A percentile compares a stretch with the other conserved stretches of the same genome.
These are phyloP conservation scores for Atractosteus spatula DNA, from an alignment of 2,113 vertebrate genomes.

Conservation along the genomic window DNA sequence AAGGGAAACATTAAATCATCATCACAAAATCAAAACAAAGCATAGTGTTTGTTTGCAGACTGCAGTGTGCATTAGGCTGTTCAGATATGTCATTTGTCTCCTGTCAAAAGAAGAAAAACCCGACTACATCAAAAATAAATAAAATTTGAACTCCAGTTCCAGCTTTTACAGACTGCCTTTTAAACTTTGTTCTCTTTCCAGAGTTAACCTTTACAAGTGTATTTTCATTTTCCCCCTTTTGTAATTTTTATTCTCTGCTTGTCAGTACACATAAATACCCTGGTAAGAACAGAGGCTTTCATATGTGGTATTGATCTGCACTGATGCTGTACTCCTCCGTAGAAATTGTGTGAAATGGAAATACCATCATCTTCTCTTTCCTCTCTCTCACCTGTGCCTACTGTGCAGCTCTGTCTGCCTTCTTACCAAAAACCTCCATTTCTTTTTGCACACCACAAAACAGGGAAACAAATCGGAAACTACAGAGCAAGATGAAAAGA, in stretches of 20 bases:
- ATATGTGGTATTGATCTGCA: constrained; percentile 41
- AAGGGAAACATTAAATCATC: constrained; percentile 5
- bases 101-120: neutral
- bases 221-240: neutral
- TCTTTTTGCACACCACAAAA: neutral
- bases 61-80: no score
- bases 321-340: constrained; percentile 19
- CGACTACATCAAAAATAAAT: neutral
- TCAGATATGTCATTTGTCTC: no score
- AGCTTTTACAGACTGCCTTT: neutral
- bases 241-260: neutral
- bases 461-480: neutral
- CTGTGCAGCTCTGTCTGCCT: constrained; percentile 29
- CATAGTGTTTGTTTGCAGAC: no score
- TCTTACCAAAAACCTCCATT: constrained; percentile 1
- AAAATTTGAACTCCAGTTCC: no score
- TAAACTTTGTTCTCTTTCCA: neutral
- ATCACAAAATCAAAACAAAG: no score
- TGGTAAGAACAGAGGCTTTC: constrained; percentile 18
- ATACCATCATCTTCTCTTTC: constrained; percentile 29
- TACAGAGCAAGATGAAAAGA: constrained; percentile 8
- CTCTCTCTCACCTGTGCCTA: constrained; percentile 32
- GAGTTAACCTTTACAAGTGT: constrained; percentile 4
- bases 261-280: constrained; percentile 1
- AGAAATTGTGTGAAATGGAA: constrained; percentile 56